Conservation (phyloP, 2,113 vertebrate species). For the Uropsilus gracilis region DNA sequence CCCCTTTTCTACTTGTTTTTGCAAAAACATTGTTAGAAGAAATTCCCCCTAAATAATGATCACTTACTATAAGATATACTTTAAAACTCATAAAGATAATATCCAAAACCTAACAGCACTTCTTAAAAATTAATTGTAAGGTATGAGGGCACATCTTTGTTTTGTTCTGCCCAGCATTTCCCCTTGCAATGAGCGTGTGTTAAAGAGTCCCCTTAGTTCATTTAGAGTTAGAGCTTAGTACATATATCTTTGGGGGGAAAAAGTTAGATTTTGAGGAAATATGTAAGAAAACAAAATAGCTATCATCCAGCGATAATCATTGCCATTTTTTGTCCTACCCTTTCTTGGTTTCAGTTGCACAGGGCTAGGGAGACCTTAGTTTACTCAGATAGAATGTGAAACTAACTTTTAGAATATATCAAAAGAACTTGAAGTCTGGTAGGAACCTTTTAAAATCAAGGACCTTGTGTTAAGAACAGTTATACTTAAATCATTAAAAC, state of each 20-base stretch:
- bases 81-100: neutral
- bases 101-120: neutral
- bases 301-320: neutral
- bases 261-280: neutral
- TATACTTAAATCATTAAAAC: slow-evolving; percentile 29
- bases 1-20: neutral
- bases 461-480: neutral
- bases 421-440: neutral
- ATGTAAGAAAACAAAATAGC: neutral
- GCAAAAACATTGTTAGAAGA: neutral
- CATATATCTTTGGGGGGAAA: neutral
- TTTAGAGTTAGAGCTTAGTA: neutral
- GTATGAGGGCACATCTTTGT: neutral
- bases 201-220: neutral
- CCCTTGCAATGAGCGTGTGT: neutral
- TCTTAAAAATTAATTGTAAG: neutral
- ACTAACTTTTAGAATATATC: neutral
- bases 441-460: neutral
- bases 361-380: neutral
- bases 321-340: neutral
- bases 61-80: neutral
- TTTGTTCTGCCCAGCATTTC: neutral
- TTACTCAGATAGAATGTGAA: neutral
- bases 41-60: neutral
- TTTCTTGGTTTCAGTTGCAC: neutral